Percentiles rank a stretch among this genome's conserved stretches.
These are phyloP conservation scores for Macrotrachela quadricornifera DNA, from an alignment of 1,140 invertebrate species.

Conservation along the genomic window DNA sequence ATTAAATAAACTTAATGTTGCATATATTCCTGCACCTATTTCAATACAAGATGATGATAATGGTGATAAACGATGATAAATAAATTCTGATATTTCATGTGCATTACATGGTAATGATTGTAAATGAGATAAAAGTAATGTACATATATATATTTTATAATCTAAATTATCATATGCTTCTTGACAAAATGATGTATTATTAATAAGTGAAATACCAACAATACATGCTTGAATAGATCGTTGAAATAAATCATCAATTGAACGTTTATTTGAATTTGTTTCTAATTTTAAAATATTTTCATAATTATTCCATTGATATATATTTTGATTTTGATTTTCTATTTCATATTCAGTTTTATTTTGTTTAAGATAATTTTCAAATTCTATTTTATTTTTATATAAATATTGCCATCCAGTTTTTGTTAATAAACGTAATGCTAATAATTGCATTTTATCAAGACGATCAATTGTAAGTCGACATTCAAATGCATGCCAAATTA, in stretches of 20 bases:
- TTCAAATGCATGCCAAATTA: conserved; percentile 39
- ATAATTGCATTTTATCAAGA: conserved; percentile 55
- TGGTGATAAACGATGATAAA: conserved; percentile 32
- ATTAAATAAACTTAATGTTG: conserved; percentile 66
- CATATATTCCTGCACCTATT: conserved; percentile 59
- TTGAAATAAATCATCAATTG: conserved; percentile 53
- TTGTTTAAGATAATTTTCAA: conserved; percentile 23
- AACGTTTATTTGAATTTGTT: conserved; percentile 47
- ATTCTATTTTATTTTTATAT: conserved; percentile 33
- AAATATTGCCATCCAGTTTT: conserved; percentile 46
- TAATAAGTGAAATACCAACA: no score
- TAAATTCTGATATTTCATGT: conserved; percentile 57
- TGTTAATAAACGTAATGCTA: conserved; percentile 56
- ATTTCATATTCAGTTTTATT: conserved; percentile 25
- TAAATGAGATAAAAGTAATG: conserved; percentile 46
- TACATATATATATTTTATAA: no score
- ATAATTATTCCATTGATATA: conserved; percentile 38
- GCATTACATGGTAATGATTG: conserved; percentile 74
- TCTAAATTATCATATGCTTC: neutral
- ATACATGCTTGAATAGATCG: conserved; percentile 19
- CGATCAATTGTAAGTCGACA: conserved; percentile 14
- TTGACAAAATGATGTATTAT: neutral
- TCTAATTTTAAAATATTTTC: conserved; percentile 46
- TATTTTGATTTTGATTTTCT: conserved; percentile 10
- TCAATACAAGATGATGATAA: conserved; percentile 35